Base-by-base conservation (phyloP, 2,888 invertebrate species). In the Trachelus iudaicus region DNA sequence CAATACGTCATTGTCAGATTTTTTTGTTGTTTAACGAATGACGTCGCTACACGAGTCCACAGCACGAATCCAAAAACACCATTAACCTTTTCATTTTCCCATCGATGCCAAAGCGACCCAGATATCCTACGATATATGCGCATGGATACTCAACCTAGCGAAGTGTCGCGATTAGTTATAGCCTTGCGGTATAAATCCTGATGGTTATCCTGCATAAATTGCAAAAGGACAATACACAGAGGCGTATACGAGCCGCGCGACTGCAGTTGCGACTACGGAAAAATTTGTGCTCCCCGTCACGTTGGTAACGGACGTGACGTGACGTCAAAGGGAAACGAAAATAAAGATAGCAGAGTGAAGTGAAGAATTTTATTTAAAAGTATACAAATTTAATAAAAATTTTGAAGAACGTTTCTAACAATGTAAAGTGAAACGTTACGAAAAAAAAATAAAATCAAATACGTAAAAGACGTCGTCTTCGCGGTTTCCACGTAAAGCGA, bases 401-500 rank as follows among this genome's bases (percentile, higher is more conserved):
- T 35, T 35, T 35, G 3, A 12, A 12, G 3, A 11, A 35, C 3
- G 11, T 35, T 35, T 35, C 3, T 12, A 3, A 3, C 12, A 12
- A 12, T 0, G 0, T 2, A 35, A 12, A 35, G 0, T 0, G 12
- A 35, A 12, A 35, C 3, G 3, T 4, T 37, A 4, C 0, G 4
- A 37, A 15, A 37, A 37, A 37, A 37, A 37, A 37, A 13, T 37
- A 37, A 37, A 37, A 13, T 37, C 0, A 37, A 37, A 13, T 15
- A 13, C 6, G 71, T 31, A 30, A 34, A 6, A 0, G 6, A 6
- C 23, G 40, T 40, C 23, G 40, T 40, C 40, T 40, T 15, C 9
- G 23, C 9, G 9, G 9, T 56, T 56, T 56, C 9, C 23, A 23
- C 33, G 83, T 81, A 85, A 85, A 79, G 86, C 83, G 86, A 85